Conservation (phyloP, 2,113 vertebrate species). For the mouse (Mus musculus) region GRCm39 chrX:164451501-164452000, state of each 20-base stretch:
- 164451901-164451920: background rate
- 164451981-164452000: slow-evolving; percentile 41
- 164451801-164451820: background rate
- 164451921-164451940: background rate
- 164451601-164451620: background rate
- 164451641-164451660: background rate
- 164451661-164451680: background rate
- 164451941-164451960: background rate
- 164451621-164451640: background rate
- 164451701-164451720: background rate
- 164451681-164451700: background rate
- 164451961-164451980: background rate
- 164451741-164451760: background rate
- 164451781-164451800: background rate
- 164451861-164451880: background rate
- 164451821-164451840: background rate
- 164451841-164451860: background rate
- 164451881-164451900: background rate
- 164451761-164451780: background rate
- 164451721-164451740: background rate
- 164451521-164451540: background rate
- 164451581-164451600: background rate
- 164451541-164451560: background rate
- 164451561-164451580: background rate
- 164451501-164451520: background rate